Percentiles rank a stretch among this genome's conserved stretches.
These are phyloP conservation scores for Lota lota DNA, from an alignment of 2,113 vertebrate genomes.

Conservation along the genomic window DNA sequence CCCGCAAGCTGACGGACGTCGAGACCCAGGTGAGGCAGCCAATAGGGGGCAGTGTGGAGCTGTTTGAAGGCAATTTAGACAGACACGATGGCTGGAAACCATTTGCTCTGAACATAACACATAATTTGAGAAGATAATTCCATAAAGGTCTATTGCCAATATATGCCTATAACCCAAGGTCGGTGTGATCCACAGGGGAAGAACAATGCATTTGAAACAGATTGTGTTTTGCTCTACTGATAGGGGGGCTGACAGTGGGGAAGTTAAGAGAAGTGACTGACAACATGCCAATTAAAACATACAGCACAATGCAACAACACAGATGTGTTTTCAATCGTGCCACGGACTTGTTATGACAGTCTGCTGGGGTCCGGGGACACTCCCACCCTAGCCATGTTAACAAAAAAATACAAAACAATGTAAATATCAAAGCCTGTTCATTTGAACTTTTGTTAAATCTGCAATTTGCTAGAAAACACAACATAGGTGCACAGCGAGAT, in stretches of 20 bases:
- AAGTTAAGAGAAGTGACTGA: conserved; percentile 41
- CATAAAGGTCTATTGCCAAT: too few species aligned
- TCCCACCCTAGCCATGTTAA: too few species aligned
- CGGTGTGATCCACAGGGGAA: conserved; percentile 30
- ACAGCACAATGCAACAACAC: conserved; percentile 52
- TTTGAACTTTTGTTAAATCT: conserved; percentile 48
- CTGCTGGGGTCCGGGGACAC: too few species aligned
- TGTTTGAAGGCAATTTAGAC: not conserved
- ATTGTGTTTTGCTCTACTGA: conserved; percentile 32
- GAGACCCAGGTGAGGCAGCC: conserved; percentile 72
- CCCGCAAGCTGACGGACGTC: conserved; percentile 73
- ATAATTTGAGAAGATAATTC: too few species aligned
- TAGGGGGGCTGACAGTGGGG: conserved; percentile 45
- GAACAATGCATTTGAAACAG: conserved; percentile 36
- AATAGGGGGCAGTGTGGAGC: not conserved
- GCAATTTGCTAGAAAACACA: conserved; percentile 48
- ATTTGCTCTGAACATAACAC: too few species aligned
- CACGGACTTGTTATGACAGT: conserved; percentile 62
- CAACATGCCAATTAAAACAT: conserved; percentile 58
- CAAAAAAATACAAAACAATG: conserved; percentile 41
- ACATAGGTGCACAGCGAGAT: conserved; percentile 39
- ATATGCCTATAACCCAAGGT: too few species aligned
- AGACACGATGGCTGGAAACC: too few species aligned
- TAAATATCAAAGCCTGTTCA: conserved; percentile 55
- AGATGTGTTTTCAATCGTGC: conserved; percentile 56